Evolutionary conservation across 1,140 invertebrate species (phyloP).

Genomic region (Pseudomyrmex concolor): DNA sequence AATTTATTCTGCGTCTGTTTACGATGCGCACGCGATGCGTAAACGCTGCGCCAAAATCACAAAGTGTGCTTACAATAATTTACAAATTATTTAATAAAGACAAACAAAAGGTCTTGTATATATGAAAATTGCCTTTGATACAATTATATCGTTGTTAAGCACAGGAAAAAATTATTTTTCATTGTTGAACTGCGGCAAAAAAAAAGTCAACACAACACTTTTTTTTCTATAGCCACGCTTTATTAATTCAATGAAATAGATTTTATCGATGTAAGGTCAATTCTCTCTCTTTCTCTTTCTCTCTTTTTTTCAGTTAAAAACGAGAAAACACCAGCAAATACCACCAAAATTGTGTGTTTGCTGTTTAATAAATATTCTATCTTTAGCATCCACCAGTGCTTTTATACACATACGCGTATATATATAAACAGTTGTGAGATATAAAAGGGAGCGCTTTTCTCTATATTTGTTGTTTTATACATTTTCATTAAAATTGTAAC

Average conservation of each 20-base stretch:
- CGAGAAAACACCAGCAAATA: no score
- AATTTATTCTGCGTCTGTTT: slow-evolving; percentile 38
- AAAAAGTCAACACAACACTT: background rate
- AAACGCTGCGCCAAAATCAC: slow-evolving; percentile 27
- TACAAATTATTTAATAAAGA: slow-evolving; percentile 36
- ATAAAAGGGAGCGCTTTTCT: no score
- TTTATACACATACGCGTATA: no score
- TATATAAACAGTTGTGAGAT: no score
- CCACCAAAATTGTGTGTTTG: no score
- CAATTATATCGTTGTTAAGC: no score
- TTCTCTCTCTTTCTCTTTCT: no score
- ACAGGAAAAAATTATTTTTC: background rate
- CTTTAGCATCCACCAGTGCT: no score
- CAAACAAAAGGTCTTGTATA: background rate
- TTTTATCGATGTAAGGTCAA: background rate
- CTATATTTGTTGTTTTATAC: background rate
- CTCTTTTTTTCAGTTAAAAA: no score
- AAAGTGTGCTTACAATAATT: slow-evolving; percentile 9
- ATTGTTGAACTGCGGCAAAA: slow-evolving; percentile 20
- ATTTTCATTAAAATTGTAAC: slow-evolving; percentile 34
- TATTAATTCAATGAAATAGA: slow-evolving; percentile 11
- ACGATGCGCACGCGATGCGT: background rate
- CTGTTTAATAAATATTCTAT: no score
- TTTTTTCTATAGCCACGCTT: background rate
- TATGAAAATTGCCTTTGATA: no score